Conservation (phyloP, 1,140 invertebrate genomes). For the Anastatus disparis region DNA sequence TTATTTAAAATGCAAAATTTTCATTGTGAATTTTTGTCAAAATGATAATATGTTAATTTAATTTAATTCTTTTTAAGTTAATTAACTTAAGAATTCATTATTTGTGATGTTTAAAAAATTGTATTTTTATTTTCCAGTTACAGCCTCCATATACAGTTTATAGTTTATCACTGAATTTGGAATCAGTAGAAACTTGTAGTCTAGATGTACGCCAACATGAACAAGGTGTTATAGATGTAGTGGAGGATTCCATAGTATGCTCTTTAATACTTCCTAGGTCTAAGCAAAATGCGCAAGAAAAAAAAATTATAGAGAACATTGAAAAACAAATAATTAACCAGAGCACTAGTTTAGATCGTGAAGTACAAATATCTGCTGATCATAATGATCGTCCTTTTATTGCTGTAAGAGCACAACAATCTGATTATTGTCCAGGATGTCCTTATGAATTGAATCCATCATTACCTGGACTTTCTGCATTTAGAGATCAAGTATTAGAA, state of each 20-base stretch:
- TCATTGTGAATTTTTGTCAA: too few species aligned
- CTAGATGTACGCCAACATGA: constrained; percentile 55
- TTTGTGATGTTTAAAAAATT: too few species aligned
- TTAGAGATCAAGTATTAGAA: constrained; percentile 51
- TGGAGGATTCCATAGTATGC: constrained; percentile 55
- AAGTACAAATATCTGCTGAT: constrained; percentile 52
- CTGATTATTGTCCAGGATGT: constrained; percentile 61
- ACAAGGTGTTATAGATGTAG: constrained; percentile 48
- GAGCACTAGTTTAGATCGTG: constrained; percentile 55
- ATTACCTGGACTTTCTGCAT: constrained; percentile 52
- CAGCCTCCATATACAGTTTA: constrained; percentile 53
- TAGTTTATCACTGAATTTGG: constrained; percentile 55
- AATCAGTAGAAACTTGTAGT: constrained; percentile 54
- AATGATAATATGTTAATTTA: neutral
- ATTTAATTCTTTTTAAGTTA: neutral
- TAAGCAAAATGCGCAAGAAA: constrained; percentile 44
- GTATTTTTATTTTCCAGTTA: constrained; percentile 49
- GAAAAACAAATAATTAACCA: constrained; percentile 53
- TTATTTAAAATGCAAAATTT: too few species aligned
- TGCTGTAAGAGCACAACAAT: constrained; percentile 51
- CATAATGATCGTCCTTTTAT: constrained; percentile 57
- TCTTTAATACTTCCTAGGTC: constrained; percentile 4
- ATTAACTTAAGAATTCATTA: neutral
- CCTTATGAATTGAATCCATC: constrained; percentile 61
- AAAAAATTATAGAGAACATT: constrained; percentile 51